Percentiles rank a stretch among this genome's conserved stretches.
Evolutionary conservation across 2,113 vertebrate species (phyloP).

Genomic region (Thermophis baileyi): DNA sequence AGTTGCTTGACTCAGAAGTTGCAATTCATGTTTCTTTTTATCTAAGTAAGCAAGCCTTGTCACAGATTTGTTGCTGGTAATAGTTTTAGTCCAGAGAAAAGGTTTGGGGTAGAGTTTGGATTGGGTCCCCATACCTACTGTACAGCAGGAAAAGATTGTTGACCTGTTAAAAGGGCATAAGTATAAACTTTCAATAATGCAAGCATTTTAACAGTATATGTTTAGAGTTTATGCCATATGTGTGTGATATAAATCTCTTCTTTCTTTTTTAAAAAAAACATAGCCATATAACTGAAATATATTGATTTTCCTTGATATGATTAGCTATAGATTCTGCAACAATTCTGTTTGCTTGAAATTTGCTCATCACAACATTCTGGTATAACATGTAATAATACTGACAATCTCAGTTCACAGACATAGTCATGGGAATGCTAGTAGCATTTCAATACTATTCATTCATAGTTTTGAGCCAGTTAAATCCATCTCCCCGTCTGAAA

Average conservation of each 20-base stretch:
- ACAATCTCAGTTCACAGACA: neutral
- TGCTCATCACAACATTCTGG: neutral
- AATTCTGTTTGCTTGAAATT: neutral
- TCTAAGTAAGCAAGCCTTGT: neutral
- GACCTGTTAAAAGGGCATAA: neutral
- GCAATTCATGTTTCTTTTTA: neutral
- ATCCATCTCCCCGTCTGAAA: neutral
- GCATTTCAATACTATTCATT: neutral
- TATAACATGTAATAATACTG: neutral
- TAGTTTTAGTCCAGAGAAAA: neutral
- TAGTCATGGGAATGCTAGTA: neutral
- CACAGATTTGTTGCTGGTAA: neutral
- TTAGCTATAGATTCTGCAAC: neutral
- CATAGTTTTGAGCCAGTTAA: neutral
- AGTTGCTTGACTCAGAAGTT: neutral
- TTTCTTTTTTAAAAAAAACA: neutral
- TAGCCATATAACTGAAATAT: neutral
- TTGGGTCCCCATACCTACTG: neutral
- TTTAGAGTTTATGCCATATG: neutral
- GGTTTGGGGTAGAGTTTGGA: neutral
- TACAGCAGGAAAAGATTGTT: neutral
- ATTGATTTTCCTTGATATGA: neutral
- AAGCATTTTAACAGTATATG: neutral
- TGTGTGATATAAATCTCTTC: neutral
- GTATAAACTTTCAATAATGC: neutral